Evolutionary conservation across 2,113 vertebrate species (phyloP), one percentile per base, ranked within the genome.

Genomic region (Camelus dromedarius): DNA sequence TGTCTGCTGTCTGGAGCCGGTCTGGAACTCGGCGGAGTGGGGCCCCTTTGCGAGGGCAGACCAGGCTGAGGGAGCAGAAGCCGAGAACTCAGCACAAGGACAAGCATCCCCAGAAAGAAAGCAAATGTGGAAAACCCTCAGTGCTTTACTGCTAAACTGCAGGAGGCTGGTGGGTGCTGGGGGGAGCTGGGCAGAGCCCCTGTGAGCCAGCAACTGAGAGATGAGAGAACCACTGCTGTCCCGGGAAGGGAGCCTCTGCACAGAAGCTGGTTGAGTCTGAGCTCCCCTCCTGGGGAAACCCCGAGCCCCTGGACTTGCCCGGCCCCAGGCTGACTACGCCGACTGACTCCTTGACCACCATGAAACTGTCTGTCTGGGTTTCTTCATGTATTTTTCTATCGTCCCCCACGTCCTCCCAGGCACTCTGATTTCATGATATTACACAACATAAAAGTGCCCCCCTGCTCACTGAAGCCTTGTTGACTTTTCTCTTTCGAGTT

Each of bases 261-360:
- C 9, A 11, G n/a, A n/a, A 46, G 14, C 7, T 1, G 7, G 24
- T 12, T 0, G 24, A 15, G 16, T 30, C 38, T 4, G 16, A 0
- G 13, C 8, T 22, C 67, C 32, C 0, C 0, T 28, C 56, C 69
- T 5, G 5, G 1, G 5, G 66, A 38, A 38, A 13, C 0, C 69
- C 0, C 2, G 24, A 8, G 56, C 11, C 6, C 26, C 54, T 1
- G 7, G 19, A 26, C 14, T 3, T 1, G 5, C 15, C 1, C 38
- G 13, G 4, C 15, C 2, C 46, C 46, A 1, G 24, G 28, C 54
- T 72, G 50, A 38, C 38, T 28, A 20, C 26, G 32, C 10, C 16
- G 4, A 2, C 30, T 22, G 22, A 4, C 32, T 12, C 69, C 52
- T 60, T 19, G 10, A 14, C 2, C 18, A 4, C 19, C 5, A 58